Percentiles rank a stretch among this genome's conserved stretches.
Evolutionary conservation across 64 coral and sea anemone genomes (phyloP).

Genomic region (Dendronephthya gigantea): DNA sequence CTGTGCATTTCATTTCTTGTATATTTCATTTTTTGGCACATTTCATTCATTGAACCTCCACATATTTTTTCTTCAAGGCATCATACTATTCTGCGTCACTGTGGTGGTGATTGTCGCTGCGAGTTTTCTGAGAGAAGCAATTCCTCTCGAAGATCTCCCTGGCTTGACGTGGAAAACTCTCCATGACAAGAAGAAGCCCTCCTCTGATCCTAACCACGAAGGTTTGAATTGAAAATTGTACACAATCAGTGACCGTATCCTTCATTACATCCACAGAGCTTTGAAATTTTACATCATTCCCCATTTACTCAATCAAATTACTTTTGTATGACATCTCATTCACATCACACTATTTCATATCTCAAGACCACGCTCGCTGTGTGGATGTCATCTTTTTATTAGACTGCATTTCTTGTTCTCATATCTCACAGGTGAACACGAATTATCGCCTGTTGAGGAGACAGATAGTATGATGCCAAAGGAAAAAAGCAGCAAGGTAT

Average conservation of each 20-base stretch:
- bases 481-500: not conserved
- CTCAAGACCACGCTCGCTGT: too few relatives aligned
- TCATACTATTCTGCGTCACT: conserved; percentile 64
- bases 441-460: not conserved
- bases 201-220: not conserved
- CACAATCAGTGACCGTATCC: too few relatives aligned
- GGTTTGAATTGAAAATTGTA: too few relatives aligned
- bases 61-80: conserved; percentile 31
- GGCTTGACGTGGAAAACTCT: conserved; percentile 83
- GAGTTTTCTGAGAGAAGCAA: conserved; percentile 65
- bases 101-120: conserved; percentile 60
- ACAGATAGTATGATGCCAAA: not conserved
- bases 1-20: not conserved
- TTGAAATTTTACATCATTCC: too few relatives aligned
- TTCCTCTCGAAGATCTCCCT: conserved; percentile 71
- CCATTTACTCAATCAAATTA: too few relatives aligned
- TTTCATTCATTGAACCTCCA: not conserved
- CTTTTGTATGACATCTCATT: too few relatives aligned
- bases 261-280: too few relatives aligned
- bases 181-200: conserved; percentile 4
- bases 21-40: not conserved
- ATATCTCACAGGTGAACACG: not conserved
- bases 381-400: too few relatives aligned
- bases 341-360: too few relatives aligned
- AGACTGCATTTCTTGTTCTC: not conserved